Conservation (phyloP, 2,797 vertebrate genomes). For the Linurgus olivaceus region DNA sequence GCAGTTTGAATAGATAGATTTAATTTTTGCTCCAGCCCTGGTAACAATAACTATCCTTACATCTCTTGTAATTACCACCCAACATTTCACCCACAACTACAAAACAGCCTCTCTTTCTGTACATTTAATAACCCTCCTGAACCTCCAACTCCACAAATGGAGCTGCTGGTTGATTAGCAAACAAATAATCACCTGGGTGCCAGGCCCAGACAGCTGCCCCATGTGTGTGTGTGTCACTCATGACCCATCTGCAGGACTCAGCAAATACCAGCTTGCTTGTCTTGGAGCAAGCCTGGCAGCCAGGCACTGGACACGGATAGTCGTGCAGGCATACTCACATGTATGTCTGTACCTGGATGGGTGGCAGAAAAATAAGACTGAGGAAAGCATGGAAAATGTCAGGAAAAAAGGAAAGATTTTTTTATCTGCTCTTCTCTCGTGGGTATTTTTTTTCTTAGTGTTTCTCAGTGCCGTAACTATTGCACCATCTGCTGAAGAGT, state of each 20-base stretch:
- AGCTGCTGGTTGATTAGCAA: constrained; percentile 33
- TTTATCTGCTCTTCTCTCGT: neutral
- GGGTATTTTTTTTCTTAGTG: neutral
- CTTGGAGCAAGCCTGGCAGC: neutral
- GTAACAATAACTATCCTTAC: constrained; percentile 34
- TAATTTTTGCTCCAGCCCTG: constrained; percentile 30
- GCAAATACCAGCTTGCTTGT: constrained; percentile 35
- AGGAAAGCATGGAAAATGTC: neutral
- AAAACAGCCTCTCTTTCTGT: neutral
- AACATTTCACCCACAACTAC: neutral
- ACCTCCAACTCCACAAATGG: neutral
- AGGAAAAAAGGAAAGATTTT: neutral
- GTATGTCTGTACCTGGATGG: accelerated
- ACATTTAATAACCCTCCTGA: constrained; percentile 2
- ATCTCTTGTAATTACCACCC: constrained; percentile 2
- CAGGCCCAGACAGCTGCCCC: constrained; percentile 49
- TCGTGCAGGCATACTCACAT: accelerated
- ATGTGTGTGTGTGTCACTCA: neutral
- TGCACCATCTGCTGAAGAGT: neutral
- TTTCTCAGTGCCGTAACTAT: neutral
- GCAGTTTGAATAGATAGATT: constrained; percentile 45
- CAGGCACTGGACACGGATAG: neutral
- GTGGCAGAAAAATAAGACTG: neutral
- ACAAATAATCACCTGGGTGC: constrained; percentile 41
- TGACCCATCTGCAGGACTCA: constrained; percentile 1